Percentiles rank a stretch among this genome's conserved stretches.
Conservation (phyloP, 2,888 invertebrate species). For the Epinotia nisella region DNA sequence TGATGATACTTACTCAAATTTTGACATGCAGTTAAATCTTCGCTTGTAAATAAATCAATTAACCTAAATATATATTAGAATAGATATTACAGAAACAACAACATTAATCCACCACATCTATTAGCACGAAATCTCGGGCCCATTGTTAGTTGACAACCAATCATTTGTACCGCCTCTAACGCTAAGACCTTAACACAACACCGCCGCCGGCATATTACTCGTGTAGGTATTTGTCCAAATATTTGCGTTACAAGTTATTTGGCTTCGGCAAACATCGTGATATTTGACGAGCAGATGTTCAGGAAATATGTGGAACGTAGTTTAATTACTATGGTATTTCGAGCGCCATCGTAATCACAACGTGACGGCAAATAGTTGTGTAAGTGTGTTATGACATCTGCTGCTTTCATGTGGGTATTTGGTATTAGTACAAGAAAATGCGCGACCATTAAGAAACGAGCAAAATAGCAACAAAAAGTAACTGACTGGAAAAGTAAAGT, state of each 20-base stretch:
- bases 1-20: no score
- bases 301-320: constrained; percentile 27
- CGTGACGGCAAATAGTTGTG: constrained; percentile 12
- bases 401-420: no score
- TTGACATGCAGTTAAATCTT: neutral
- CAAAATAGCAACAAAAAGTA: neutral
- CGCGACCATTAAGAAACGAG: neutral
- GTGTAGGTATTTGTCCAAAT: constrained; percentile 45
- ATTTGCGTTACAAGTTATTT: constrained; percentile 48
- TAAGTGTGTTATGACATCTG: neutral
- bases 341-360: neutral
- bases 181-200: constrained; percentile 30
- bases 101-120: constrained; percentile 21
- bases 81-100: constrained; percentile 1
- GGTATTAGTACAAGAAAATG: neutral
- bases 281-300: constrained; percentile 44
- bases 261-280: constrained; percentile 44
- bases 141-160: constrained; percentile 16
- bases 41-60: neutral
- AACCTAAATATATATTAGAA: neutral
- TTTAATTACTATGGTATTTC: constrained; percentile 32
- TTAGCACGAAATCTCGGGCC: constrained; percentile 19
- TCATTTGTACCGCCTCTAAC: constrained; percentile 28
- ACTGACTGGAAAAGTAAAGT: neutral
- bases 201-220: constrained; percentile 37